Base-by-base conservation (phyloP, 2,888 invertebrate species). In the Limnephilus lunatus region DNA sequence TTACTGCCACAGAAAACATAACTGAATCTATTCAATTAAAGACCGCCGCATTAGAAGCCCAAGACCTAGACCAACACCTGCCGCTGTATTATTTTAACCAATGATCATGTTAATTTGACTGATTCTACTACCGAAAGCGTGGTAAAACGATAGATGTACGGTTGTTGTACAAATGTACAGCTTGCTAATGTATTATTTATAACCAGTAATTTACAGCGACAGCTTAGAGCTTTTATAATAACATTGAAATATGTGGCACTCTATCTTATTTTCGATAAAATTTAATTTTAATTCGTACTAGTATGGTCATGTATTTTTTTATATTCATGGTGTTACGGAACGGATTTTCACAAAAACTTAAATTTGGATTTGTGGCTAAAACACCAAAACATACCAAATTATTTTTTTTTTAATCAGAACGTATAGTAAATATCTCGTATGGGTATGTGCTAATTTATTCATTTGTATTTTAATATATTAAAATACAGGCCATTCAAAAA, bases 101-200 rank as follows among this genome's bases (percentile, higher is more conserved):
- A 35, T 31, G 88, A 91, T 83, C 86, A 85, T 91, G 91, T 87
- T 91, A 81, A 91, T 86, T 91, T 19, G 81, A 48, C 81, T 68
- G 81, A 35, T 89, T 44, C 81, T 39, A 81, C 81, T 81, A 89
- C 80, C 30, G 30, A 89, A 89, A 89, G 2, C 15, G 81, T 81
- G 89, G 81, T 81, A 81, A 81, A 89, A 86, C 19, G 25, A 81
- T 85, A 30, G n/a, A 14, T 83, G 68, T 68, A 68, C 68, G 9
- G 25, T 68, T 68, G 68, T 68, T 68, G 68, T 68, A 68, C 68
- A 68, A n/a, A 68, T 68, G 68, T 88, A 53, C 91, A 89, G 88
- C 91, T 91, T 91, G 91, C 91, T 91, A 91, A 91, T 91, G 91
- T 32, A 87, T 87, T 31, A 87, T 87, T 87, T 68, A 87, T 87